Evolutionary conservation across 2,797 vertebrate genomes (phyloP).

Genomic region (Hylomyscus alleni): DNA sequence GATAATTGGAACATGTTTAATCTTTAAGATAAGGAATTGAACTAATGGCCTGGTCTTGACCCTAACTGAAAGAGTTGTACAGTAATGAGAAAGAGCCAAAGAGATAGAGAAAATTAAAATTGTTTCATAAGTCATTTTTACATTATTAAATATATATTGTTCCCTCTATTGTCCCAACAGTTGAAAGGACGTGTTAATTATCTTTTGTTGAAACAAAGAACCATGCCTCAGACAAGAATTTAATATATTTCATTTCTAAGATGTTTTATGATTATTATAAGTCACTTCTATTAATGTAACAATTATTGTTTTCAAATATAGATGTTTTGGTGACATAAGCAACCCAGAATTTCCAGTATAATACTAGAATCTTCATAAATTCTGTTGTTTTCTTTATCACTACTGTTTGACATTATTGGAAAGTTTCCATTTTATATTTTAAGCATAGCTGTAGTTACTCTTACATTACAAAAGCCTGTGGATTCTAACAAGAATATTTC

Average conservation of each 20-base stretch:
- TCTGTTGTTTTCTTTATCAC: background rate
- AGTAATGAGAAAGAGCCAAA: slow-evolving; percentile 19
- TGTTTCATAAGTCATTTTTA: slow-evolving; percentile 61
- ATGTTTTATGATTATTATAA: slow-evolving; percentile 25
- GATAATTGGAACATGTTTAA: slow-evolving; percentile 59
- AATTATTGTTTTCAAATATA: slow-evolving; percentile 31
- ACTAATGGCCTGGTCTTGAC: slow-evolving; percentile 44
- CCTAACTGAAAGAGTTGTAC: slow-evolving; percentile 55
- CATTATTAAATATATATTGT: slow-evolving; percentile 68
- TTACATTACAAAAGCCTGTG: slow-evolving; percentile 20
- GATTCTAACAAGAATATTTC: slow-evolving; percentile 2
- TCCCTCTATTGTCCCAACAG: slow-evolving; percentile 28
- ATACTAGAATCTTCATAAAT: background rate
- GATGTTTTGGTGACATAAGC: background rate
- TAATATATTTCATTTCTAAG: slow-evolving; percentile 34
- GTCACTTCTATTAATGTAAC: background rate
- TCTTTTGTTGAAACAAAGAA: slow-evolving; percentile 46
- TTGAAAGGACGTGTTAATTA: slow-evolving; percentile 45
- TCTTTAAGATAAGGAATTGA: slow-evolving; percentile 68
- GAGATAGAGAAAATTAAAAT: slow-evolving; percentile 66
- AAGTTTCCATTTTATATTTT: background rate
- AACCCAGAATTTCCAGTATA: background rate
- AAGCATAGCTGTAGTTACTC: background rate
- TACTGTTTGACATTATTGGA: background rate
- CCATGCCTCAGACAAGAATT: background rate